A percentile compares a stretch with the other conserved stretches of the same genome.
Conservation (phyloP, 2,888 invertebrate species). For the Iselma pallidipennis region DNA sequence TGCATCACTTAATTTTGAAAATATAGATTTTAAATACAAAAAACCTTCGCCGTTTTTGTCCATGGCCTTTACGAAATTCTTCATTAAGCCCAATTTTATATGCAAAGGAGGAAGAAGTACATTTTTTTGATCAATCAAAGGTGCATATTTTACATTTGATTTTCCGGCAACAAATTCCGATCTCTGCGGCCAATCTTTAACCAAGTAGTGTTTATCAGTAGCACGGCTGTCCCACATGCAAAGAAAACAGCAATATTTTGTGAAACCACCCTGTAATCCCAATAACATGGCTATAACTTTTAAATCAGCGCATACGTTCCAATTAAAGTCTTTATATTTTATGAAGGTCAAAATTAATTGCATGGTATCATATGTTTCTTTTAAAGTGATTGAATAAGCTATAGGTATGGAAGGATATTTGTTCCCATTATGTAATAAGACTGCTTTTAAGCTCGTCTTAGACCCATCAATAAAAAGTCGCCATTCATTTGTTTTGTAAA, state of each 20-base stretch:
- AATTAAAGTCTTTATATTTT: not conserved
- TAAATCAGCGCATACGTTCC: slow-evolving; percentile 1
- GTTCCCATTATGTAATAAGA: slow-evolving; percentile 13
- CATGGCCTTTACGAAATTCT: no score
- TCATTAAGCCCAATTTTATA: no score
- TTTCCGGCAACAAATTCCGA: no score
- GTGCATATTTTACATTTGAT: no score
- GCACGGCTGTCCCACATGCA: slow-evolving; percentile 2
- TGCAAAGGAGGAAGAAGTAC: no score
- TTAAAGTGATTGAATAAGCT: slow-evolving; percentile 1
- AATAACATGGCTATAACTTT: not conserved
- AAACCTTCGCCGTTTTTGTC: no score
- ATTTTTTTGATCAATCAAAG: no score
- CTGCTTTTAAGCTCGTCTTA: slow-evolving; percentile 15
- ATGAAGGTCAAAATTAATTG: no score
- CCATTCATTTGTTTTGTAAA: slow-evolving; percentile 5
- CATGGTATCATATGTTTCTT: slow-evolving; percentile 11
- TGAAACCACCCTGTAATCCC: slow-evolving; percentile 1
- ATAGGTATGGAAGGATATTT: slow-evolving; percentile 9
- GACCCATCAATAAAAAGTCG: slow-evolving; percentile 13
- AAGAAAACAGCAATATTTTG: slow-evolving; percentile 2
- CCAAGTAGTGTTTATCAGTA: no score
- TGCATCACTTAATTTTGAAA: no score
- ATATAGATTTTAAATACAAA: no score
- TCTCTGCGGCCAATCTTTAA: no score